Conservation (phyloP, 1,140 invertebrate species). For the Drosophila sulfurigaster region DNA sequence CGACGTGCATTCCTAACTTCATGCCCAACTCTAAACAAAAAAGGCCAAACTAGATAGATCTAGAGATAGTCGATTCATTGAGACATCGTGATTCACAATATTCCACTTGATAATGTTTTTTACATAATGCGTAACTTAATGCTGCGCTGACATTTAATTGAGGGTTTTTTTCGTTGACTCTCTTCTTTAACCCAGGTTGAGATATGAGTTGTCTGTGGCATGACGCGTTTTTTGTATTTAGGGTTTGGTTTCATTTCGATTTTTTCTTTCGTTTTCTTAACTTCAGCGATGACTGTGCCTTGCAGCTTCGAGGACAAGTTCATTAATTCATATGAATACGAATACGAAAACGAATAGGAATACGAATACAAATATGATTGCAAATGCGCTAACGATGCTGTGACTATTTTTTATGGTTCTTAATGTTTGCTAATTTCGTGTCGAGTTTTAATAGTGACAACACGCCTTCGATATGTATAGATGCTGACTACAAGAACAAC, state of each 20-base stretch:
- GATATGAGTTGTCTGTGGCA: slow-evolving; percentile 24
- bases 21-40: neutral
- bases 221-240: slow-evolving; percentile 45
- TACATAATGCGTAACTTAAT: slow-evolving; percentile 59
- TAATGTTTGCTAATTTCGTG: slow-evolving; percentile 19
- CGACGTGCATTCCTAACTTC: neutral
- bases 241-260: slow-evolving; percentile 16
- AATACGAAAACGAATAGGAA: neutral
- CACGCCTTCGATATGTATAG: neutral
- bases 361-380: neutral
- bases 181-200: slow-evolving; percentile 5
- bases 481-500: slow-evolving; percentile 23
- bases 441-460: slow-evolving; percentile 21
- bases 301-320: slow-evolving; percentile 50
- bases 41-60: neutral
- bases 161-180: slow-evolving; percentile 30
- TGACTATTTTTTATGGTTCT: slow-evolving; percentile 24
- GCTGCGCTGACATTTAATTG: slow-evolving; percentile 35
- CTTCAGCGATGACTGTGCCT: slow-evolving; percentile 49
- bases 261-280: neutral
- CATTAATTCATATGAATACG: slow-evolving; percentile 6
- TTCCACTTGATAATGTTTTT: slow-evolving; percentile 42
- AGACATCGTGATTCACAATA: slow-evolving; percentile 55
- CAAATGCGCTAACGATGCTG: slow-evolving; percentile 23
- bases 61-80: slow-evolving; percentile 17